Evolutionary conservation across 1,140 invertebrate species (phyloP), one percentile per base, ranked within the genome.

Genomic region (Laupala kohalensis): DNA sequence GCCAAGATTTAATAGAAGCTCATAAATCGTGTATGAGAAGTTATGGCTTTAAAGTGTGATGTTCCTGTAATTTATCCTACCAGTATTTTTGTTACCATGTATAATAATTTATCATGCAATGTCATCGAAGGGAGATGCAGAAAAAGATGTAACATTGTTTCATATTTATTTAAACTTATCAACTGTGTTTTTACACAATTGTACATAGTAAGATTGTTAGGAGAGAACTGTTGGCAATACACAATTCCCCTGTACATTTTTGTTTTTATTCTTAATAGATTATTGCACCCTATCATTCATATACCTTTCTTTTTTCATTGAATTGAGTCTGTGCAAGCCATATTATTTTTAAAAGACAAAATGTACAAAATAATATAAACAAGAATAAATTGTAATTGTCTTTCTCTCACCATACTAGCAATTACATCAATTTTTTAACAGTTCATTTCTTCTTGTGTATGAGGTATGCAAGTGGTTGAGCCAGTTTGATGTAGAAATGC

Each of bases 11-110:
- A 25, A 98, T 99, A 73, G 95, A 98, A 84, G 95, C 95, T 27
- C 97, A 99, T 79, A 96, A 96, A 83, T 86, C 91, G 76, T 99
- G 97, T 82, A 97, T 99, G 95, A 87, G 93, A 76, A 90, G 93
- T 76, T 83, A 94, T 82, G 97, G 97, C 69, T 99, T 99, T 80
- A 96, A 98, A 74, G 91, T 98, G 75, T 98, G 88, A 84, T 65
- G 25, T 26, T 64, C 25, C 3, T 25, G 3, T 68, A 23, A 13
- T 23, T 24, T 30, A 69, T 24, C 9, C 37, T 13, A 53, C 69
- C 28, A 65, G 25, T n/a, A 53, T 9, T 53, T 53, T 53, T 53
- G 37, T 53, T 13, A 19, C 4, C 0, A 19, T 9, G 37, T 53
- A 53, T 25, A 66, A 27, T 66, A 66, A 27, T 9, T 66, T 25